Conservation (phyloP, 2,797 vertebrate genomes). For the Chiroxiphia lanceolata region DNA sequence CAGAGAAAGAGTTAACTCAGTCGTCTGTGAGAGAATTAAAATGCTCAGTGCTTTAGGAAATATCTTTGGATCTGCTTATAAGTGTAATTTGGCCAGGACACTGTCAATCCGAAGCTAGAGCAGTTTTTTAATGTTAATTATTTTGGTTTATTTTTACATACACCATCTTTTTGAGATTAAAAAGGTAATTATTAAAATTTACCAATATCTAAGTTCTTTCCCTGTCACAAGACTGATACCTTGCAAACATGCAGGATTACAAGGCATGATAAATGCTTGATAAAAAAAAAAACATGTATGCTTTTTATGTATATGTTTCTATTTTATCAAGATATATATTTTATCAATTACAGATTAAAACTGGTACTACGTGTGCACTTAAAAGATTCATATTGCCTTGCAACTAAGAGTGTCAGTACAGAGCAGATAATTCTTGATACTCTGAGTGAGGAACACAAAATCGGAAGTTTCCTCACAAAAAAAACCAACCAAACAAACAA, state of each 20-base stretch:
- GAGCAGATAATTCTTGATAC: background rate
- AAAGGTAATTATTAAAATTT: background rate
- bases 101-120: background rate
- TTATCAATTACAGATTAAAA: background rate
- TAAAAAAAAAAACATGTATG: background rate
- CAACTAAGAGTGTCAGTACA: background rate
- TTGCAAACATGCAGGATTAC: background rate
- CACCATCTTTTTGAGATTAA: background rate
- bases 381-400: background rate
- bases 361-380: fast-evolving
- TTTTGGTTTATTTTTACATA: background rate
- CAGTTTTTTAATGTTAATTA: background rate
- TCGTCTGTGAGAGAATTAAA: background rate
- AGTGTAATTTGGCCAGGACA: background rate
- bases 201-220: background rate
- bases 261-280: background rate
- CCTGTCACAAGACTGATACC: background rate
- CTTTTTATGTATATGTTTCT: background rate
- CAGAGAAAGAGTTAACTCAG: background rate
- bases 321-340: background rate
- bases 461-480: background rate
- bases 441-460: background rate
- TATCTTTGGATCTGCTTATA: background rate
- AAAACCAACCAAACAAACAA: background rate
- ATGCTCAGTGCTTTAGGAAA: background rate